Conservation (phyloP, 2,113 vertebrate genomes). For the Myodes glareolus region DNA sequence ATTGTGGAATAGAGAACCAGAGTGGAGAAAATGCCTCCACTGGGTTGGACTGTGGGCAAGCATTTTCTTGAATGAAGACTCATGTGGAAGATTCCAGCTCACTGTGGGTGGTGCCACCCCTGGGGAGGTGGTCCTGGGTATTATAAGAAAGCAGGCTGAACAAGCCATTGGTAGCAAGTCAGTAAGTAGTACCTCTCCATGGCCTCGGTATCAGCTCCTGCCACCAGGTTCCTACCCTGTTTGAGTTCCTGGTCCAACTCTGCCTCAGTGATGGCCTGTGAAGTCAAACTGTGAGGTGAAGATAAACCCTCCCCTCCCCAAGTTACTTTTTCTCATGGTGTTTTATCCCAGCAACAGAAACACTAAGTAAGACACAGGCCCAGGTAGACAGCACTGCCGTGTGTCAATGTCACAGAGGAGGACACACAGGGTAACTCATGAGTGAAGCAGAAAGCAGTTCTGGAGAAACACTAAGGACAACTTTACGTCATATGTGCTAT, state of each 20-base stretch:
- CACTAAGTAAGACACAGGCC: background rate
- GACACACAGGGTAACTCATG: background rate
- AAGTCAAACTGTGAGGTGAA: background rate
- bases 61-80: background rate
- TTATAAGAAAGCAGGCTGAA: background rate
- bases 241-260: background rate
- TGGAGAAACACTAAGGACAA: background rate
- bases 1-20: background rate
- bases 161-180: background rate
- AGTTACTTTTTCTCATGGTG: background rate
- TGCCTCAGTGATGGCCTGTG: background rate
- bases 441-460: background rate
- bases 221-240: background rate
- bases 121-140: background rate
- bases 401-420: background rate
- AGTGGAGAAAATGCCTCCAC: background rate
- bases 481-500: background rate
- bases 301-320: background rate
- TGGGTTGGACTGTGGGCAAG: background rate
- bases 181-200: background rate
- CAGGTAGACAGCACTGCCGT: background rate
- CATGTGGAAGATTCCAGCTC: background rate
- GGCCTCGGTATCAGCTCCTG: background rate
- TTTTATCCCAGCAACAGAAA: background rate
- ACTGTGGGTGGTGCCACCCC: background rate